Percentiles rank a stretch among this genome's conserved stretches.
phyloP scores from a whole-genome alignment of 2,113 vertebrate genomes.

The Callithrix jacchus region DNA sequence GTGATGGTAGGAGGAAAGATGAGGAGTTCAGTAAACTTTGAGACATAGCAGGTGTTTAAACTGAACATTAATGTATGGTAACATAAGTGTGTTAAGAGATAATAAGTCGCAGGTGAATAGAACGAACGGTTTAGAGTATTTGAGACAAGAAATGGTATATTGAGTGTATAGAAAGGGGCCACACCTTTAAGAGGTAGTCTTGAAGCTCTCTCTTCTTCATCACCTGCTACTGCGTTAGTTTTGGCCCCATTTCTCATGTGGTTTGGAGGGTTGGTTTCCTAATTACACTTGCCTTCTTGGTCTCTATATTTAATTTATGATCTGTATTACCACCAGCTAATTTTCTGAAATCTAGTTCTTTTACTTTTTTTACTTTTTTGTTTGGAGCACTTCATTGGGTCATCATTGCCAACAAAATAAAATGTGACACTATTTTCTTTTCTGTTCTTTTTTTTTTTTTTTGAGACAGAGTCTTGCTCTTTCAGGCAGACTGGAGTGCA shows the following conservation, averaged over 20 bases:
- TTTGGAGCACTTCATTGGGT: not conserved
- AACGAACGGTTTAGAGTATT: not conserved
- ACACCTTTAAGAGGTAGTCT: not conserved
- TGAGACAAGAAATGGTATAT: not conserved
- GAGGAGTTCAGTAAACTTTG: not conserved
- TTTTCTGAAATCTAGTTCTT: slow-evolving; percentile 15
- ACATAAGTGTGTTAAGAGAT: not conserved
- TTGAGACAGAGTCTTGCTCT: too few relatives aligned
- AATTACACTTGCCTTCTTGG: not conserved
- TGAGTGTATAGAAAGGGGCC: not conserved
- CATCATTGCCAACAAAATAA: not conserved
- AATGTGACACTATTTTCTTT: not conserved
- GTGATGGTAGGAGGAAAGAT: not conserved
- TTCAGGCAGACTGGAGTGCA: too few relatives aligned
- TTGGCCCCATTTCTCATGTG: rapidly evolving
- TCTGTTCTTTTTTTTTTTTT: too few relatives aligned
- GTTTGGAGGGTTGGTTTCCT: not conserved
- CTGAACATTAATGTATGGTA: not conserved
- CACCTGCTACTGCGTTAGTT: not conserved
- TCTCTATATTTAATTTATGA: not conserved
- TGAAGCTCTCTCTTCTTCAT: not conserved
- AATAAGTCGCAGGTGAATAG: not conserved
- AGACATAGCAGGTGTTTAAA: not conserved
- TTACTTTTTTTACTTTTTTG: not conserved
- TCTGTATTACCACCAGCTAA: not conserved